A percentile compares a stretch with the other conserved stretches of the same genome.
phyloP scores from a whole-genome alignment of 2,113 vertebrate genomes.

The Prunella himalayana region DNA sequence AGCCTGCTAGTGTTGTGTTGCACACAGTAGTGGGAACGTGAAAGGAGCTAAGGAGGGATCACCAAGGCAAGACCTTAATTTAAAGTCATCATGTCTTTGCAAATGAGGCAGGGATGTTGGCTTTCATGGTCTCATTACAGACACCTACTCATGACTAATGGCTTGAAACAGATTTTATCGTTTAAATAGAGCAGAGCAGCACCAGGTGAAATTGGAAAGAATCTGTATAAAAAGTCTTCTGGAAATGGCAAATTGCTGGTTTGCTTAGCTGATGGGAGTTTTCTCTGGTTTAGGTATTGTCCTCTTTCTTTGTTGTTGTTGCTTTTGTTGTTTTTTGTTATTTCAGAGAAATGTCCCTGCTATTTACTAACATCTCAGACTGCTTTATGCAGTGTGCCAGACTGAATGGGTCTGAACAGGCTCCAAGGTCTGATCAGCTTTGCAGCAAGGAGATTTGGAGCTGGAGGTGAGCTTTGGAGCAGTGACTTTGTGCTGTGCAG shows the following conservation, averaged over 20 bases:
- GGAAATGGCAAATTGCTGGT: not conserved
- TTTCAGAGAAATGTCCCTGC: not conserved
- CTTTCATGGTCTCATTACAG: not conserved
- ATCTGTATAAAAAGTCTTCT: not conserved
- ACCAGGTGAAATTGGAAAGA: not conserved
- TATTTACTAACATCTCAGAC: not conserved
- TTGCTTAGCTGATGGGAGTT: not conserved
- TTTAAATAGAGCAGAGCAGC: not conserved
- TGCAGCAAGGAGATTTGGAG: slow-evolving; percentile 21
- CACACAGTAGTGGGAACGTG: not conserved
- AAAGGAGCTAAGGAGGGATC: not conserved
- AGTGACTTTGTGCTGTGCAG: slow-evolving; percentile 7
- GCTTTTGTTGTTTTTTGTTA: not conserved
- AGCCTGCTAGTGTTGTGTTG: not conserved
- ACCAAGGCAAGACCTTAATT: not conserved
- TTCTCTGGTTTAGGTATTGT: not conserved
- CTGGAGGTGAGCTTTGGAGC: slow-evolving; percentile 39
- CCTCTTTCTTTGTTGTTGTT: not conserved
- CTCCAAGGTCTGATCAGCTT: slow-evolving; percentile 31
- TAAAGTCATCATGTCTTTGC: not conserved
- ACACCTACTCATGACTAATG: slow-evolving; percentile 6
- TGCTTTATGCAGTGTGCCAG: not conserved
- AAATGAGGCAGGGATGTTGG: not conserved
- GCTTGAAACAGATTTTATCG: slow-evolving; percentile 7
- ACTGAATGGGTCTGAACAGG: slow-evolving; percentile 20